Evolutionary conservation across 1,140 invertebrate species (phyloP).

Genomic region (Bursaphelenchus mucronatus): DNA sequence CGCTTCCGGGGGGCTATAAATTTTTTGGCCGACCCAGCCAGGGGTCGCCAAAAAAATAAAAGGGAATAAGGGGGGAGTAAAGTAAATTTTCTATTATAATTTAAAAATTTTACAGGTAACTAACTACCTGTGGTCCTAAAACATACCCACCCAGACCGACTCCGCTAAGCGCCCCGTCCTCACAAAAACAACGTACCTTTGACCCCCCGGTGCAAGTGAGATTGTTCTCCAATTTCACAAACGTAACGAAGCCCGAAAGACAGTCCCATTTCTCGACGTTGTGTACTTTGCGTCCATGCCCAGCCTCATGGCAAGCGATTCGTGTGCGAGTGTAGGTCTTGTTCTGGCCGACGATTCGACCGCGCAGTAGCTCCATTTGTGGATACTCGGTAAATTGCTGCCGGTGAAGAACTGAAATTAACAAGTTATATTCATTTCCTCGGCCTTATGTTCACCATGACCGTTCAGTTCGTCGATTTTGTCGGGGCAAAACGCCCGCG

Average conservation of each 20-base stretch:
- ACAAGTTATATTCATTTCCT: background rate
- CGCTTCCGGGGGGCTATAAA: too few relatives aligned
- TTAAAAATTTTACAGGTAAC: too few relatives aligned
- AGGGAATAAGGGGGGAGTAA: too few relatives aligned
- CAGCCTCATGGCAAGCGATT: slow-evolving; percentile 44
- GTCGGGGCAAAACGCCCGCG: background rate
- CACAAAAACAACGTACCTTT: slow-evolving; percentile 15
- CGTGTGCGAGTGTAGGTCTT: slow-evolving; percentile 42
- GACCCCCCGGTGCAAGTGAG: slow-evolving; percentile 10
- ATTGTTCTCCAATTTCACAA: slow-evolving; percentile 11
- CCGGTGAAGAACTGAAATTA: slow-evolving; percentile 30
- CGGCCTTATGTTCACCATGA: background rate
- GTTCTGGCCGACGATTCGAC: slow-evolving; percentile 20
- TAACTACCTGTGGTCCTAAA: too few relatives aligned
- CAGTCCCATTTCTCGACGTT: background rate
- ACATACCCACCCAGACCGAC: too few relatives aligned
- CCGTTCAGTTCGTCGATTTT: background rate
- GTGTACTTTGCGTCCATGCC: slow-evolving; percentile 15
- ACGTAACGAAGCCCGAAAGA: slow-evolving; percentile 25
- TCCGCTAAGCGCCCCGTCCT: too few relatives aligned
- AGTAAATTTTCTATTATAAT: too few relatives aligned
- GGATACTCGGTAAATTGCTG: background rate
- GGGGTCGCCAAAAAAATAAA: too few relatives aligned
- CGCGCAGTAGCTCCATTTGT: slow-evolving; percentile 23
- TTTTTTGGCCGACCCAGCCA: too few relatives aligned